Conservation (phyloP, 2,888 invertebrate genomes). For the Siphlonurus alternatus region DNA sequence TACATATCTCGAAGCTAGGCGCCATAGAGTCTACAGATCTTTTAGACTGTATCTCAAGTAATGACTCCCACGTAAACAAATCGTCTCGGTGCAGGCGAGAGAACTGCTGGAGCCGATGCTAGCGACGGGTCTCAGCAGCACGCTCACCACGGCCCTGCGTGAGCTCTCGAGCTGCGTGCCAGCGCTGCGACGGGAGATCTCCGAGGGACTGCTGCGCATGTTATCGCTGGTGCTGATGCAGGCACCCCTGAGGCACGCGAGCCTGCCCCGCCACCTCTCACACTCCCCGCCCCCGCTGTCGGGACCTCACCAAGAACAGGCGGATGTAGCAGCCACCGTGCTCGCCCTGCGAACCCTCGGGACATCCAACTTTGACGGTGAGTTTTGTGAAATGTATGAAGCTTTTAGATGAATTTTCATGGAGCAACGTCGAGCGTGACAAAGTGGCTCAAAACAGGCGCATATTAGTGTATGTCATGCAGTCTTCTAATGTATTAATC, state of each 20-base stretch:
- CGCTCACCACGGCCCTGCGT: conserved; percentile 76
- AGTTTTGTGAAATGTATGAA: background rate
- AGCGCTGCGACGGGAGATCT: conserved; percentile 71
- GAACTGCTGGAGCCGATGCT: conserved; percentile 84
- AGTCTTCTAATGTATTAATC: too few species aligned
- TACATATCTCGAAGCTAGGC: too few species aligned
- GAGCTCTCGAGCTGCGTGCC: conserved; percentile 83
- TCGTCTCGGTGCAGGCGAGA: too few species aligned
- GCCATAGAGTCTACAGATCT: too few species aligned
- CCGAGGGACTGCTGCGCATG: conserved; percentile 82
- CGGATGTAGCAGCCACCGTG: conserved; percentile 68
- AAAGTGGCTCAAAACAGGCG: too few species aligned
- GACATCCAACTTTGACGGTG: conserved; percentile 68
- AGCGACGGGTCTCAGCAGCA: conserved; percentile 75
- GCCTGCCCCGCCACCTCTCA: conserved; percentile 35
- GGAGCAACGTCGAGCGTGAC: too few species aligned
- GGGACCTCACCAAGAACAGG: background rate
- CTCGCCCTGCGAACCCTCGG: conserved; percentile 86
- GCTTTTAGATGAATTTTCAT: background rate
- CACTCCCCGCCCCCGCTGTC: conserved; percentile 12
- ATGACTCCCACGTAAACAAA: too few species aligned
- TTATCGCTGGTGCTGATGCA: conserved; percentile 81
- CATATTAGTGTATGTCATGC: too few species aligned
- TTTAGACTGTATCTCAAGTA: too few species aligned
- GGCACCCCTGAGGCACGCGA: conserved; percentile 60